Evolutionary conservation across 2,113 vertebrate species (phyloP).

Genomic region (Ceratotherium simum): DNA sequence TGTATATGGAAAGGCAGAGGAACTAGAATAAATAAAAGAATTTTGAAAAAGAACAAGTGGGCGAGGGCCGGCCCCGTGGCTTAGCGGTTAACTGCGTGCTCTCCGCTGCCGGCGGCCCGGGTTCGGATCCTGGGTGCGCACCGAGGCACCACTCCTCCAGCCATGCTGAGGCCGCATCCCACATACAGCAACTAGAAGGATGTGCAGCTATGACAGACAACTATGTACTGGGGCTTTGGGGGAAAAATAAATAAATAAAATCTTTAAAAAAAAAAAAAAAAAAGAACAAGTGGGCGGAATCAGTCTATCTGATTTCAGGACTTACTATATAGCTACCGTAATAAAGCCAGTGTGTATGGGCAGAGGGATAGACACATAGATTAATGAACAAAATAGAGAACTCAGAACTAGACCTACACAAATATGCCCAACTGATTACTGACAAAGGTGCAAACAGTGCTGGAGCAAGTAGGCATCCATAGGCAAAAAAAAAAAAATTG

Average conservation of each 20-base stretch:
- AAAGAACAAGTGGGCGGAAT: background rate
- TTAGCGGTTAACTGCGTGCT: too few relatives aligned
- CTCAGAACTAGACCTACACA: background rate
- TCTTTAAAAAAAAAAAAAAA: too few relatives aligned
- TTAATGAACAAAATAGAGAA: background rate
- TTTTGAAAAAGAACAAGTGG: background rate
- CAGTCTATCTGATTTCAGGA: background rate
- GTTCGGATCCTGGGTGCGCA: too few relatives aligned
- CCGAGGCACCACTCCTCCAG: too few relatives aligned
- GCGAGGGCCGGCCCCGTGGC: too few relatives aligned
- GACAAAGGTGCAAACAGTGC: background rate
- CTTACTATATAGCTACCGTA: background rate
- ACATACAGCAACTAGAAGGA: too few relatives aligned
- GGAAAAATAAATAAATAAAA: too few relatives aligned
- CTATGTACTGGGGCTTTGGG: too few relatives aligned
- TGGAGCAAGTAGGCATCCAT: background rate
- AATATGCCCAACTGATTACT: background rate
- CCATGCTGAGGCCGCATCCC: too few relatives aligned
- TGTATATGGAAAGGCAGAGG: background rate
- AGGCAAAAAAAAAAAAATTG: background rate
- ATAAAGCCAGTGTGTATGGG: background rate
- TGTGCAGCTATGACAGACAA: too few relatives aligned
- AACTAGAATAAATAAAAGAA: background rate
- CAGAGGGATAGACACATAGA: background rate
- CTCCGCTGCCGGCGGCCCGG: too few relatives aligned